Evolutionary conservation across 2,888 invertebrate genomes (phyloP), one percentile per base, ranked within the genome.

Genomic region (Leptinotarsa rubiginosa): DNA sequence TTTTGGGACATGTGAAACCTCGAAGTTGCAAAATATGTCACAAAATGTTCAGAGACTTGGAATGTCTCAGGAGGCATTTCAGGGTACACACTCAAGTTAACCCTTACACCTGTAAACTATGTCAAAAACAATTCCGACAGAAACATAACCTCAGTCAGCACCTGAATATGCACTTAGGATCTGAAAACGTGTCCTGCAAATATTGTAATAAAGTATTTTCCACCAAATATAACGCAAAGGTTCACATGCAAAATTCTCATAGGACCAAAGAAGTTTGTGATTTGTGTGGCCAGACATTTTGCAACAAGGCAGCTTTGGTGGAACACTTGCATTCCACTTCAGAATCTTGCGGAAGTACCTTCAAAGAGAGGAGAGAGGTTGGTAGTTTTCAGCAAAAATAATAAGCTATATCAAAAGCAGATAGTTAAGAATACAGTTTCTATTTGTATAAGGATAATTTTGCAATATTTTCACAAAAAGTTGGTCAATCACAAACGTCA

Each of bases 151-250:
- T 77, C 22, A 66, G 62, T 13, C 74, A 77, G 56, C 78, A 78
- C 54, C 41, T 78, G 49, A 25, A 54, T 15, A 52, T 65, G 41
- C 78, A 78, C 59, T 12, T 54, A 3, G 65, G 65, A 16, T 65
- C 69, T 20, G 59, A 72, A 47, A 74, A 69, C 7, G 72, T 65
- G 25, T 75, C 70, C 31, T 77, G 78, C 54, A 56, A 47, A 54
- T 47, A 69, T 20, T 78, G 78, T 49, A 56, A 67, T 4, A 78
- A 76, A 68, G 65, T 66, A 3, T 67, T 76, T 16, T 78, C 78
- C 4, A 76, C 78, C 13, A 76, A 75, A 54, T 78, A 75, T 47
- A 78, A 78, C 54, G 56, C 76, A 5, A 75, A 78, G 47, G 65
- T 78, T 52, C 78, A 78, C 49, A 49, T 78, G 73, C 31, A 67